phyloP scores from a whole-genome alignment of 2,797 vertebrate genomes.

The Leptoclinus maculatus region DNA sequence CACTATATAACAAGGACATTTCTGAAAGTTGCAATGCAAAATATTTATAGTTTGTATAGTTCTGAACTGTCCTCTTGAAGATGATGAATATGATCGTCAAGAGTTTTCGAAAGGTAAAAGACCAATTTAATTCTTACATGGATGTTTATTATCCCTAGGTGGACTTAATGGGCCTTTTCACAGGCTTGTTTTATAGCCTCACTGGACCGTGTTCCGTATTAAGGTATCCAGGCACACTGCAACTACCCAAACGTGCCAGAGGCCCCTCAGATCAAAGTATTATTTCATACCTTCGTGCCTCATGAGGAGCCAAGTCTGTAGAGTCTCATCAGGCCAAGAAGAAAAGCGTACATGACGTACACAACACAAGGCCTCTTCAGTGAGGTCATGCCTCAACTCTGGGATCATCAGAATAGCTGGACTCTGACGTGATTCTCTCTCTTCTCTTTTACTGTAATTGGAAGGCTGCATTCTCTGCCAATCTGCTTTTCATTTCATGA shows the following conservation, averaged over 20 bases:
- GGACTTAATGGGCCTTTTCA: neutral
- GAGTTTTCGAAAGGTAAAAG: neutral
- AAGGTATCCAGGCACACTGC: slow-evolving; percentile 7
- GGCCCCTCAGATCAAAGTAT: slow-evolving; percentile 44
- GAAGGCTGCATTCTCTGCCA: slow-evolving; percentile 29
- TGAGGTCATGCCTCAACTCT: slow-evolving; percentile 57
- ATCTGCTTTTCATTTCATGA: slow-evolving; percentile 57
- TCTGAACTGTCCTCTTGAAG: neutral
- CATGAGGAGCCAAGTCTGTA: slow-evolving; percentile 34
- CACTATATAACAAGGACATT: neutral
- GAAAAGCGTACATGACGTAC: slow-evolving; percentile 49
- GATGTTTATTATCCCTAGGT: neutral
- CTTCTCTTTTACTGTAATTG: slow-evolving; percentile 21
- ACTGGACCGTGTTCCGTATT: neutral
- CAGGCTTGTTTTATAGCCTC: slow-evolving; percentile 1
- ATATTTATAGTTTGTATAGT: neutral
- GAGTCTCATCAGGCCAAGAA: slow-evolving; percentile 46
- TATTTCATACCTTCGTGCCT: slow-evolving; percentile 48
- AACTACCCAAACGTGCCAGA: slow-evolving; percentile 13
- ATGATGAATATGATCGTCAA: neutral
- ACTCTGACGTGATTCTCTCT: slow-evolving; percentile 57
- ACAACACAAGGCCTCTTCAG: slow-evolving; percentile 39
- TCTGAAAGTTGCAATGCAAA: neutral
- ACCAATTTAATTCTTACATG: neutral
- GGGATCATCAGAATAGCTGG: slow-evolving; percentile 62